Base-by-base conservation (phyloP, 1,140 invertebrate genomes). In the Lepidostoma basale region DNA sequence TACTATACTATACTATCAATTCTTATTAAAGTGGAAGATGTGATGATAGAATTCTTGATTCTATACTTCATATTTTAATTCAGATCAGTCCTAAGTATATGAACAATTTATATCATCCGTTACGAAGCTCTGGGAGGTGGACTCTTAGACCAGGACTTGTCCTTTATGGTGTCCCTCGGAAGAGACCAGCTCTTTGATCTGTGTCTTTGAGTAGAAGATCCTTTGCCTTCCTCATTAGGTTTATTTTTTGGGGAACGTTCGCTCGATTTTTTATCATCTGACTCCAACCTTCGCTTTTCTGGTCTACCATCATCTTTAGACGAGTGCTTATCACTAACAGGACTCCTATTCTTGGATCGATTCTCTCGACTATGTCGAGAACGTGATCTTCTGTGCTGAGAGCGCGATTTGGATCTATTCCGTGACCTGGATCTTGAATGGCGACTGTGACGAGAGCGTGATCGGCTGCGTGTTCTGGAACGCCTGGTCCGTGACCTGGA, bases 101-200 rank as follows among this genome's bases (percentile, higher is more conserved):
- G n/a, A n/a, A n/a, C n/a, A n/a, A n/a, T n/a, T n/a, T n/a, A n/a
- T n/a, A n/a, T n/a, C n/a, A n/a, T n/a, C n/a, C n/a, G n/a, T 26
- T 49, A 20, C 25, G 14, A 8, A 47, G 23, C 5, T 49, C 30
- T 65, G 9, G 14, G n/a, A 2, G 66, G 28, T 1, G 76, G 78
- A 54, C 75, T 78, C 42, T 74, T 77, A 2, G 77, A 79, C 78
- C 78, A 80, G 3, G 75, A 75, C 49, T 75, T 77, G 6, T 73
- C 26, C 40, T 54, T 54, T 4, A 18, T 63, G 3, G 52, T 44
- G 8, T 77, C 75, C 42, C 75, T 76, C 3, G 75, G 76, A 25
- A 77, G 45, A 10, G 69, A 70, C 69, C 69, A 70, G 25, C 69
- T 70, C 26, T 67, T 70, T 4, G 69, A 62, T 25, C 56, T 39